Conservation (phyloP, 2,113 vertebrate species). For the Pholis gunnellus region DNA sequence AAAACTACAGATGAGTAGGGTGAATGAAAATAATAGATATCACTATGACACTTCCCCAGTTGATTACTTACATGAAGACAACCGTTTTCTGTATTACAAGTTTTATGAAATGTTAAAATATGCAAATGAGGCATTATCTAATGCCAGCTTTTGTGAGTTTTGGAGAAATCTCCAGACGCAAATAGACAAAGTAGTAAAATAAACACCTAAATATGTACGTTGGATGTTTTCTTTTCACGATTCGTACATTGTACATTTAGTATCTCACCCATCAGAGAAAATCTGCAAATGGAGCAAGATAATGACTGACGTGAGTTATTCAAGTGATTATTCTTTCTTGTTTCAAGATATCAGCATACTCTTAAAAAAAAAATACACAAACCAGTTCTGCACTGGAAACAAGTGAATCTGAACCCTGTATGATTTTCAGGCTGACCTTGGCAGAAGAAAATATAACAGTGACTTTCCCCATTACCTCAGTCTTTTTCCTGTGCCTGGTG, state of each 20-base stretch:
- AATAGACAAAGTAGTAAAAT: not conserved
- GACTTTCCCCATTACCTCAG: conserved; percentile 54
- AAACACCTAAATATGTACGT: not conserved
- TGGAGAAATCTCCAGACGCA: not conserved
- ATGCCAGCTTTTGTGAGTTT: not conserved
- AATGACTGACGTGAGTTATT: not conserved
- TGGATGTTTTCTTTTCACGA: not conserved
- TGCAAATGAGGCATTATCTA: not conserved
- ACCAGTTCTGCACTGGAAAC: not conserved
- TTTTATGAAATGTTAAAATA: not conserved
- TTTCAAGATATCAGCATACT: not conserved
- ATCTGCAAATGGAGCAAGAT: not conserved
- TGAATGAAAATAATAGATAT: not conserved
- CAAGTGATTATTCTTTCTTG: not conserved
- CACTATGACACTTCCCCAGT: too few relatives aligned
- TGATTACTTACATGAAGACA: too few relatives aligned
- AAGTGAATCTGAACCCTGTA: not conserved
- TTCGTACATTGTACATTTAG: too few relatives aligned
- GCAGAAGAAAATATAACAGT: conserved; percentile 22
- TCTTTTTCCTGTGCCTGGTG: conserved; percentile 47
- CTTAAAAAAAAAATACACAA: not conserved
- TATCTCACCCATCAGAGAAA: not conserved
- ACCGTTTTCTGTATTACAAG: not conserved
- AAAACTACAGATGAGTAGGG: not conserved
- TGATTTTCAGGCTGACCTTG: conserved; percentile 26